Base-by-base conservation (phyloP, 2,797 vertebrate species). In the Macrochelys suwanniensis region DNA sequence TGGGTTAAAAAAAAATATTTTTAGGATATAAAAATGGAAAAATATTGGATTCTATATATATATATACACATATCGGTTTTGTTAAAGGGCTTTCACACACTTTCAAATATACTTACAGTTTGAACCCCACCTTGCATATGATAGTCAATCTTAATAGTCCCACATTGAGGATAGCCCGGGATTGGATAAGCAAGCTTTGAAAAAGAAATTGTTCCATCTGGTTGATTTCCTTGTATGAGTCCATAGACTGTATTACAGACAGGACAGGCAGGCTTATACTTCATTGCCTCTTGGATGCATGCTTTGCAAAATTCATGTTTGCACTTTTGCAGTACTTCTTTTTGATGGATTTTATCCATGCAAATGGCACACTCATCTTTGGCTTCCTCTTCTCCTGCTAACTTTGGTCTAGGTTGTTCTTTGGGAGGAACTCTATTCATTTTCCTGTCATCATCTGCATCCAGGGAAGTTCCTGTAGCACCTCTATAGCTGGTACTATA, bases 251-350 rank as follows among this genome's bases (percentile, higher is more conserved):
- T 90, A 42, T 89, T 93, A 88, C 98, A 98, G 74, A 98, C 0
- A 57, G 98, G 98, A 93, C 98, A 98, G 31, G 19, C 8, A 5
- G 85, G 89, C 87, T 96, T 98, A 1, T 95, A 84, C 11, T 3
- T 1, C 97, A 98, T 90, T 90, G 97, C 96, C 89, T 0, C 0
- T 0, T 4, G 0, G 1, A 98, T 97, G 95, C 98, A 98, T 21
- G 0, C 10, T 45, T 31, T 15, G 61, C 98, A 98, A 96, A 98
- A 98, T 0, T 37, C 89, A 26, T 98, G 98, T 71, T 98, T 98
- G 90, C 98, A 98, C 82, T 98, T 98, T 3, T 13, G 0, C 23
- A 98, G 89, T 28, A 80, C 89, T 16, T 23, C 0, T 90, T 98
- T 98, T 9, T 98, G 2, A 2, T 2, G 12, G 37, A 98, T 97